Base-by-base conservation (phyloP, 2,113 vertebrate genomes). In the Carlito syrichta region DNA sequence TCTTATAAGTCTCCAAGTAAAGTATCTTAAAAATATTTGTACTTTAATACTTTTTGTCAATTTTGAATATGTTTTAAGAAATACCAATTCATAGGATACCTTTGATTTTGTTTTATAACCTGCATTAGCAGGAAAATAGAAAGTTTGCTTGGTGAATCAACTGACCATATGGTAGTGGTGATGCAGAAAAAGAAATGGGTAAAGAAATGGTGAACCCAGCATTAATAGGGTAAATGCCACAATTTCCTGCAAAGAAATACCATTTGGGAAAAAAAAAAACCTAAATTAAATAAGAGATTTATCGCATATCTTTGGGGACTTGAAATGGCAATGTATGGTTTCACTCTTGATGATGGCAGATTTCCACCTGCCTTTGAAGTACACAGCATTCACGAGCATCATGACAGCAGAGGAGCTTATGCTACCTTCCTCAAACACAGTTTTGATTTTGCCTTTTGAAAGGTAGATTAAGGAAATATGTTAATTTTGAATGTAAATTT, bases 301-400 rank as follows among this genome's bases (percentile, higher is more conserved):
- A 81, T 93, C 14, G 77, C 93, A 17, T 91, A 99, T 99, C 98
- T 98, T 63, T 83, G 97, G 98, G 56, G 99, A 84, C 94, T 98
- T 98, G 89, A 99, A 99, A 3, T 68, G 96, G 98, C 98, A 98
- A 38, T 98, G 98, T 85, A 98, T 60, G 27, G 99, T 99, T 14
- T 99, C 84, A 8, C 90, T 96, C 54, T 95, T 97, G 54, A 95
- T 14, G 95, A 99, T 99, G 58, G 91, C 97, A 0, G 97, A 96
- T 92, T 92, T 93, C 99, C 99, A 99, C 78, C 97, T 99, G 83
- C 99, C 99, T 96, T 99, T 99, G 97, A 99, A 99, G 98, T 99
- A 99, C 56, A 99, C 98, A 1, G 99, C 99, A 20, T 97, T 97
- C 73, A 97, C 96, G 38, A 98, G 56, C 95, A 98, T 91, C 97